Evolutionary conservation across 1,140 invertebrate genomes (phyloP).

Genomic region (Plectus sambesii): DNA sequence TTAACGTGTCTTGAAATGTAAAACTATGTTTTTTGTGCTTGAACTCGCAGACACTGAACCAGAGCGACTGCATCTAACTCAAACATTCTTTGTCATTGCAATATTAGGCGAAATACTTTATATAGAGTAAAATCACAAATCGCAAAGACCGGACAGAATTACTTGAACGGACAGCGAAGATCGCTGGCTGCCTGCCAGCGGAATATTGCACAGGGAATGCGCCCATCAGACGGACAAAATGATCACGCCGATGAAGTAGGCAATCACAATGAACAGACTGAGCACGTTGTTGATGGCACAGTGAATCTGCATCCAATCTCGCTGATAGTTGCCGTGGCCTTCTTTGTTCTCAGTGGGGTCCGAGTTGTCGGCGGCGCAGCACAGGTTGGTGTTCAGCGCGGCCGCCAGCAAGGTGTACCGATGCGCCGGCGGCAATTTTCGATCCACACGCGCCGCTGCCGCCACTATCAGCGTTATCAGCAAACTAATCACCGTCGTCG

Average conservation of each 20-base stretch:
- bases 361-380: conserved; percentile 22
- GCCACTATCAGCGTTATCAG: conserved; percentile 25
- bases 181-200: too few species aligned
- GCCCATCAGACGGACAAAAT: conserved; percentile 25
- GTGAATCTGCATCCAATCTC: conserved; percentile 28
- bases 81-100: too few species aligned
- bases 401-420: conserved; percentile 25
- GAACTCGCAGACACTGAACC: too few species aligned
- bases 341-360: conserved; percentile 22
- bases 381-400: conserved; percentile 25
- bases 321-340: conserved; percentile 16
- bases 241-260: conserved; percentile 25
- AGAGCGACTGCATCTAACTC: too few species aligned
- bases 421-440: conserved; percentile 25
- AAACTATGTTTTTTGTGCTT: too few species aligned
- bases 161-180: too few species aligned
- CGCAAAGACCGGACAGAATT: too few species aligned
- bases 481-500: conserved; percentile 22
- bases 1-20: too few species aligned
- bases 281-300: conserved; percentile 25
- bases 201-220: too few species aligned
- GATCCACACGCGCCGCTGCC: conserved; percentile 19
- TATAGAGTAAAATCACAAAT: too few species aligned
- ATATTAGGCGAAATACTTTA: too few species aligned
- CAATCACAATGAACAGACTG: conserved; percentile 16